These are phyloP conservation scores for Epistrophe grossulariae DNA, from an alignment of 2,888 invertebrate species.

Conservation along the genomic window DNA sequence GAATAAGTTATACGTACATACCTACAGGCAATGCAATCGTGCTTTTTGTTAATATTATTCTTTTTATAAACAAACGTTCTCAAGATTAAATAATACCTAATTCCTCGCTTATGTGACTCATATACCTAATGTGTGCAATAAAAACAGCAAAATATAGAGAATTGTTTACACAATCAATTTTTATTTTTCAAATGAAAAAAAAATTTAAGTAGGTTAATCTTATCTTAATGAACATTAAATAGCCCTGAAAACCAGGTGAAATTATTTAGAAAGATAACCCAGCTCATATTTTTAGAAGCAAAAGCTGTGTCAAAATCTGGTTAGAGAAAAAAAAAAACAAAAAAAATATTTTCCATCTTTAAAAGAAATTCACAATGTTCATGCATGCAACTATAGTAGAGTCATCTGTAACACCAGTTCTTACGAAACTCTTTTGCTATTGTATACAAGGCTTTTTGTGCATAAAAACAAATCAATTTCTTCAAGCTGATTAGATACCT, in stretches of 20 bases:
- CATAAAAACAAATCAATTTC: no score
- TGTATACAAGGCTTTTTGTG: no score
- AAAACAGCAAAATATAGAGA: neutral
- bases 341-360: no score
- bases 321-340: no score
- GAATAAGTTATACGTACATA: no score
- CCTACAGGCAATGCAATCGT: no score
- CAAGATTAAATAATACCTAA: neutral
- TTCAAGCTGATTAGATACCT: no score
- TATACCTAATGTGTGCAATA: neutral
- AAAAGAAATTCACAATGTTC: no score
- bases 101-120: neutral
- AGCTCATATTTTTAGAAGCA: neutral
- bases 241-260: constrained; percentile 8
- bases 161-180: neutral
- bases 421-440: no score
- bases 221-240: neutral
- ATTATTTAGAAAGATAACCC: neutral
- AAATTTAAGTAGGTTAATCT: neutral
- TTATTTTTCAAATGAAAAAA: neutral
- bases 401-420: no score
- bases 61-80: neutral
- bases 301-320: neutral
- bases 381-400: no score
- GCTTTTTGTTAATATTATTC: no score